A percentile compares a stretch with the other conserved stretches of the same genome.
Evolutionary conservation across 2,797 vertebrate species (phyloP).

Genomic region (Scolopax bukidnonensis): DNA sequence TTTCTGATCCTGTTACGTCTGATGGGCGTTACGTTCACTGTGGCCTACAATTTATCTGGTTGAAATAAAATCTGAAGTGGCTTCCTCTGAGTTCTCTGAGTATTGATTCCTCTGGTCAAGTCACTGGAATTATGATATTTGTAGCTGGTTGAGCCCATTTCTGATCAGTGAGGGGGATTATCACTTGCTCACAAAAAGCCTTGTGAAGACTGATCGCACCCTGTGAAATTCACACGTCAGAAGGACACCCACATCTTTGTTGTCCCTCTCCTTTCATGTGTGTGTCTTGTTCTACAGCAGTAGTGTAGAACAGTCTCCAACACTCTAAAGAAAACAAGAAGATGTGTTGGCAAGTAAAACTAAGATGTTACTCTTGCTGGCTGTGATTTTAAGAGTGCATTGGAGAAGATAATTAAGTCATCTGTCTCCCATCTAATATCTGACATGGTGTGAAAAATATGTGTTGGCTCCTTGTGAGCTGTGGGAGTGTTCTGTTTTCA

Average conservation of each 20-base stretch:
- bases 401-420: not conserved
- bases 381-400: not conserved
- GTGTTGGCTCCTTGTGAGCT: not conserved
- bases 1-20: not conserved
- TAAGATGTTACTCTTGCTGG: not conserved
- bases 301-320: not conserved
- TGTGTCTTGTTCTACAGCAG: not conserved
- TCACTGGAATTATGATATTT: not conserved
- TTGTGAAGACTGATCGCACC: not conserved
- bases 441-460: not conserved
- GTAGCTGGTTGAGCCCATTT: not conserved
- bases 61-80: not conserved
- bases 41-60: not conserved
- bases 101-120: not conserved
- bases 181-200: not conserved
- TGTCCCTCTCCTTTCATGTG: not conserved
- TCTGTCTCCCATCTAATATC: not conserved
- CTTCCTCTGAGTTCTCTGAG: not conserved
- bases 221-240: not conserved
- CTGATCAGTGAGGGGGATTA: not conserved
- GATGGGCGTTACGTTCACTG: not conserved
- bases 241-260: not conserved
- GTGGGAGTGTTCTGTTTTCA: not conserved
- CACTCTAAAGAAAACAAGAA: not conserved
- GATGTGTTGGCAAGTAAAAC: not conserved